phyloP scores from a whole-genome alignment of 2,888 invertebrate genomes.

The Agrilus biguttatus region DNA sequence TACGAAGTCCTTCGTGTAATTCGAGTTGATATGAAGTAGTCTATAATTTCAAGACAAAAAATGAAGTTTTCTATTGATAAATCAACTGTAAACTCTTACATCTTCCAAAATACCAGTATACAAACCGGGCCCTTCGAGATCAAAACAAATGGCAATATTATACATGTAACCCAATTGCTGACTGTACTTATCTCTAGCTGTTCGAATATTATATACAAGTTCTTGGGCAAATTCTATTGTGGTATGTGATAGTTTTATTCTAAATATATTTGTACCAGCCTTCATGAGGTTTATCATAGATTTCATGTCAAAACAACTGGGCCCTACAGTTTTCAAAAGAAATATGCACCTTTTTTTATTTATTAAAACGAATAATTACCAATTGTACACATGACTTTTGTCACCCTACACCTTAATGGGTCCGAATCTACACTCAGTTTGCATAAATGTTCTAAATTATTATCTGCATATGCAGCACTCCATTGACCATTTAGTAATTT shows the following conservation, averaged over 20 bases:
- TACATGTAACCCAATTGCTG: slow-evolving; percentile 42
- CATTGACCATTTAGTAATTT: slow-evolving; percentile 36
- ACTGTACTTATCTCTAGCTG: slow-evolving; percentile 41
- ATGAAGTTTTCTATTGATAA: too few relatives aligned
- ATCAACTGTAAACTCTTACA: slow-evolving; percentile 34
- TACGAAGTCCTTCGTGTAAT: slow-evolving; percentile 24
- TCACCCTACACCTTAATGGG: slow-evolving; percentile 35
- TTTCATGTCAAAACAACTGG: slow-evolving; percentile 14
- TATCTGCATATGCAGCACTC: slow-evolving; percentile 32
- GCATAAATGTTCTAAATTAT: slow-evolving; percentile 35
- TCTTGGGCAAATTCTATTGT: slow-evolving; percentile 31
- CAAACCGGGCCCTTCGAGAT: slow-evolving; percentile 79
- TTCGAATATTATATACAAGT: slow-evolving; percentile 31
- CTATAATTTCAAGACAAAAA: neutral
- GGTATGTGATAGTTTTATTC: slow-evolving; percentile 33
- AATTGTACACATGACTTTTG: slow-evolving; percentile 40
- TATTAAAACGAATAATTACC: slow-evolving; percentile 23
- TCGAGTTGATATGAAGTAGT: slow-evolving; percentile 4
- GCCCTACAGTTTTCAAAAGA: slow-evolving; percentile 7
- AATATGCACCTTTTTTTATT: neutral
- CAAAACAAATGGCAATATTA: slow-evolving; percentile 73
- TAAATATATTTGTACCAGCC: slow-evolving; percentile 39
- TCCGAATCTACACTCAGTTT: slow-evolving; percentile 32
- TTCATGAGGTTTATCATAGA: slow-evolving; percentile 35
- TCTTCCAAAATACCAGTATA: slow-evolving; percentile 71